Evolutionary conservation across 1,140 invertebrate species (phyloP), one percentile per base, ranked within the genome.

Genomic region (Cyclargus thomasi): DNA sequence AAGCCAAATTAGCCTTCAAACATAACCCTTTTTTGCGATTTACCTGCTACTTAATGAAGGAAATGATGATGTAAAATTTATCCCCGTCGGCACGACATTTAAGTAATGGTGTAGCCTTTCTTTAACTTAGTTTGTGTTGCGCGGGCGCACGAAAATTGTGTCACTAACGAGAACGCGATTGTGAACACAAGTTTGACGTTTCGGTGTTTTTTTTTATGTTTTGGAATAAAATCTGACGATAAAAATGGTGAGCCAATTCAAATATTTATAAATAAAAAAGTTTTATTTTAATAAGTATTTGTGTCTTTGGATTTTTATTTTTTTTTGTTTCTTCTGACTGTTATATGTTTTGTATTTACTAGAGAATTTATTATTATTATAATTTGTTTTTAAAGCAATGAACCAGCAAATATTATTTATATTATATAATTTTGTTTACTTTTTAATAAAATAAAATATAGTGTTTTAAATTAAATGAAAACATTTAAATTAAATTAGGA

Each of bases 21-120:
- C 1, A 59, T 20, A 17, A 59, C 10, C 4, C 20, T 59, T 20
- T 59, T 20, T 59, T 21, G 20, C 10, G 17, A 20, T 59, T 59
- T 59, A 11, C 14, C 53, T n/a, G 53, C 18, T 55, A 55, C 5
- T 20, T 21, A 11, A 20, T 1, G 18, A 10, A 20, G 18, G 55
- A 59, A 55, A 55, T 55, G 18, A 20, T 20, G 3, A 59, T 6
- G 18, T 59, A 59, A 59, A 20, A 59, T 21, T 21, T 57, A 59
- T 59, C 55, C 55, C 55, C 55, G 55, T 59, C 18, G 18, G 55
- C 55, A 20, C 21, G 20, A 59, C 55, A 59, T 59, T 59, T 59
- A 59, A 59, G 55, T 21, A 59, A 20, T 59, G 55, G 55, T 18
- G 53, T 59, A 11, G 18, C 55, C 55, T 59, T 59, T 59, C 55